A percentile compares a stretch with the other conserved stretches of the same genome.
phyloP scores from a whole-genome alignment of 2,888 invertebrate genomes.

The Enoplolaimus lenunculus region DNA sequence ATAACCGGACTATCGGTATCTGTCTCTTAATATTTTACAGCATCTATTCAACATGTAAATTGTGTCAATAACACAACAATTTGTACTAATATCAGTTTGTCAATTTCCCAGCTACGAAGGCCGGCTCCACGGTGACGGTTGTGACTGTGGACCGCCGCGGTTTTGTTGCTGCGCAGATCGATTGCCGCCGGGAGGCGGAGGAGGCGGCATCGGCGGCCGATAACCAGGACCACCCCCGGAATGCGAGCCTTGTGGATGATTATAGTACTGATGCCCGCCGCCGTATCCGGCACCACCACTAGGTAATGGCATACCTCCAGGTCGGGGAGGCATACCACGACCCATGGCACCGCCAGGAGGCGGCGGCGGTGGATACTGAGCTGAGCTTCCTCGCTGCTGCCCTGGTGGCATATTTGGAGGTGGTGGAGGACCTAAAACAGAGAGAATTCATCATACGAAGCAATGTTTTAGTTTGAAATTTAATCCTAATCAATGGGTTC shows the following conservation, averaged over 20 bases:
- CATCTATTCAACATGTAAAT: no score
- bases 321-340: slow-evolving; percentile 14
- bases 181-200: slow-evolving; percentile 20
- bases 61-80: no score
- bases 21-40: no score
- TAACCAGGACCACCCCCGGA: slow-evolving; percentile 10
- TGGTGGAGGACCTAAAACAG: neutral
- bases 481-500: no score
- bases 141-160: no score
- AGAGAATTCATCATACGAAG: no score
- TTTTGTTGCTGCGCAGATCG: slow-evolving; percentile 21
- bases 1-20: no score
- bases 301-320: slow-evolving; percentile 10
- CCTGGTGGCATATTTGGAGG: neutral
- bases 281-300: slow-evolving; percentile 4
- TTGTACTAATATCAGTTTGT: no score
- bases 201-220: slow-evolving; percentile 15
- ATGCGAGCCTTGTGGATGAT: slow-evolving; percentile 4
- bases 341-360: slow-evolving; percentile 12
- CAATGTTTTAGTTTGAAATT: no score
- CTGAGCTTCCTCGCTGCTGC: neutral
- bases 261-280: slow-evolving; percentile 14
- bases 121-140: no score
- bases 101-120: no score
- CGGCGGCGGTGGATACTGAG: slow-evolving; percentile 14